A percentile compares a stretch with the other conserved stretches of the same genome.
Evolutionary conservation across 2,113 vertebrate genomes (phyloP).

Genomic region (Semnornis frantzii): DNA sequence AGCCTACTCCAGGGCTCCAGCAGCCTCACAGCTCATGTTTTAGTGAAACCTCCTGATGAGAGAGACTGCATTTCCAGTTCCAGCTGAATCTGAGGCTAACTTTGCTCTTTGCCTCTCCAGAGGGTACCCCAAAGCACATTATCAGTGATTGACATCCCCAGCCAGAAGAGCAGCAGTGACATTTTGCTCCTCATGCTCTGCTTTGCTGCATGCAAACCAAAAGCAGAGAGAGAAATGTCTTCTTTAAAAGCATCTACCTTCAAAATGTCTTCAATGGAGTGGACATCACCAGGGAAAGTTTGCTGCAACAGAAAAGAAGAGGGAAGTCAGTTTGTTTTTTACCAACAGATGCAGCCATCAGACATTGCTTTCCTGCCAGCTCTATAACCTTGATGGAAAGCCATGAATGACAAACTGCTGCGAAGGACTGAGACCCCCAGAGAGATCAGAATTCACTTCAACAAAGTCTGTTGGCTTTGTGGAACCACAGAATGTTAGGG

Average conservation of each 20-base stretch:
- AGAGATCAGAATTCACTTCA: background rate
- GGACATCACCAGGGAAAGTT: conserved; percentile 81
- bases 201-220: background rate
- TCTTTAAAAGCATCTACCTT: conserved; percentile 79
- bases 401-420: background rate
- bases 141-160: background rate
- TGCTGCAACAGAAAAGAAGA: conserved; percentile 64
- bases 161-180: background rate
- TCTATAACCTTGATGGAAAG: background rate
- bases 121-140: background rate
- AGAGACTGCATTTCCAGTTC: background rate
- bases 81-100: background rate
- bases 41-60: no score
- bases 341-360: background rate
- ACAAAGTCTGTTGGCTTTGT: background rate
- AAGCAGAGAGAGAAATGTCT: background rate
- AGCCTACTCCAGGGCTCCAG: no score
- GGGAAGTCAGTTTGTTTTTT: background rate
- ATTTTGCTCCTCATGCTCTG: background rate
- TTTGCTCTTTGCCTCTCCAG: background rate
- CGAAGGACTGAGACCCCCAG: background rate
- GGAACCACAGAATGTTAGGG: no score
- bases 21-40: no score
- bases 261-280: conserved; percentile 91
- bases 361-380: background rate